Conservation (phyloP, 2,113 vertebrate species). For the Mohoua ochrocephala region DNA sequence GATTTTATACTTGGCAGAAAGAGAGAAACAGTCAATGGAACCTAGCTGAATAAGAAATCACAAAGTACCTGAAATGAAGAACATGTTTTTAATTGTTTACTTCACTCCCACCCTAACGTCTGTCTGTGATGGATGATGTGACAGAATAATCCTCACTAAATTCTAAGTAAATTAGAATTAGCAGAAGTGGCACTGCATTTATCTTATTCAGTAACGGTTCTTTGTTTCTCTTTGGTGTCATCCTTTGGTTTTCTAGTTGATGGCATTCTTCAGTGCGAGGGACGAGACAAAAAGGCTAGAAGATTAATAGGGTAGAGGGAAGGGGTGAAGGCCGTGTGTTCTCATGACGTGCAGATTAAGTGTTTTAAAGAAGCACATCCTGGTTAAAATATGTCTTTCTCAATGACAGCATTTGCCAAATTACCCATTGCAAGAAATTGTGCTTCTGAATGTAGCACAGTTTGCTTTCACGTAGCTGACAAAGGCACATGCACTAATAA, state of each 20-base stretch:
- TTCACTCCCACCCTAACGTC: background rate
- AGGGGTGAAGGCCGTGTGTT: background rate
- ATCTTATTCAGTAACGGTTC: slow-evolving; percentile 26
- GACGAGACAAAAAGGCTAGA: background rate
- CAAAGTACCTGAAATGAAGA: slow-evolving; percentile 42
- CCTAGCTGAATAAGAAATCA: background rate
- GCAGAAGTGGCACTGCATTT: slow-evolving; percentile 22
- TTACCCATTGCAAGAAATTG: background rate
- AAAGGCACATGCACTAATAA: background rate
- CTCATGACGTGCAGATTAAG: background rate
- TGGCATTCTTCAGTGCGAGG: background rate
- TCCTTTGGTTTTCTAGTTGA: background rate
- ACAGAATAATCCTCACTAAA: slow-evolving; percentile 49
- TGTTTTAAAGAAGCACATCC: background rate
- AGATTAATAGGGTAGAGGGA: background rate
- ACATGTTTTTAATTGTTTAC: slow-evolving; percentile 54
- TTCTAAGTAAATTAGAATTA: slow-evolving; percentile 52
- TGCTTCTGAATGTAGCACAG: background rate
- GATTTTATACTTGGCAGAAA: background rate
- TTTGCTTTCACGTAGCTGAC: background rate
- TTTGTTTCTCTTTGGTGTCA: background rate
- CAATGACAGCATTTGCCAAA: background rate
- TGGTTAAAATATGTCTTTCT: slow-evolving; percentile 2
- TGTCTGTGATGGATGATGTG: slow-evolving; percentile 46
- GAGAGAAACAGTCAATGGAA: background rate